phyloP scores from a whole-genome alignment of 2,113 vertebrate genomes.

The Diglossa brunneiventris region DNA sequence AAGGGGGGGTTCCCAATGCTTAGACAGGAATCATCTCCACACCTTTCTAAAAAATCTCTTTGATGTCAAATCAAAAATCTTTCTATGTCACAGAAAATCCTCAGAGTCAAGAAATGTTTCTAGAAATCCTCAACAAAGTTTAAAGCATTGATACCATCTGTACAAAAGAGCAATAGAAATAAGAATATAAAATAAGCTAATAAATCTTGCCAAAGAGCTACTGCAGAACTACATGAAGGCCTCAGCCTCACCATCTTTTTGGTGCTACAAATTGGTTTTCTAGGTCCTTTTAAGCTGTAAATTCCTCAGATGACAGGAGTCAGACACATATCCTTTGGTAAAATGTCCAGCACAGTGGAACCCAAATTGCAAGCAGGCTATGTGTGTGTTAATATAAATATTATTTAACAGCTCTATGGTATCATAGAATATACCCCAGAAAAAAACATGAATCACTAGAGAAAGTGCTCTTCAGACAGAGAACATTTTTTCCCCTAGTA shows the following conservation, averaged over 20 bases:
- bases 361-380: background rate
- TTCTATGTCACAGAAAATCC: background rate
- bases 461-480: background rate
- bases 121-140: background rate
- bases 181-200: background rate
- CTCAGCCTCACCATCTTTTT: background rate
- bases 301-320: background rate
- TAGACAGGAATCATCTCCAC: background rate
- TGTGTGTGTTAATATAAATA: background rate
- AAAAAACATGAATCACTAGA: background rate
- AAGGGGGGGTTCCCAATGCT: background rate
- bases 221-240: background rate
- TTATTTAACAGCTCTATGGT: background rate
- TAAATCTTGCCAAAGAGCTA: background rate
- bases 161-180: background rate
- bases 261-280: background rate
- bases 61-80: background rate
- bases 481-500: background rate
- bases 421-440: background rate
- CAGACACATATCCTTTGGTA: rapidly evolving
- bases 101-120: background rate
- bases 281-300: background rate
- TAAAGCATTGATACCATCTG: background rate
- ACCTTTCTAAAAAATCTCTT: background rate
- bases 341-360: background rate